phyloP scores from a whole-genome alignment of 2,797 vertebrate species.

The Valencia hispanica region DNA sequence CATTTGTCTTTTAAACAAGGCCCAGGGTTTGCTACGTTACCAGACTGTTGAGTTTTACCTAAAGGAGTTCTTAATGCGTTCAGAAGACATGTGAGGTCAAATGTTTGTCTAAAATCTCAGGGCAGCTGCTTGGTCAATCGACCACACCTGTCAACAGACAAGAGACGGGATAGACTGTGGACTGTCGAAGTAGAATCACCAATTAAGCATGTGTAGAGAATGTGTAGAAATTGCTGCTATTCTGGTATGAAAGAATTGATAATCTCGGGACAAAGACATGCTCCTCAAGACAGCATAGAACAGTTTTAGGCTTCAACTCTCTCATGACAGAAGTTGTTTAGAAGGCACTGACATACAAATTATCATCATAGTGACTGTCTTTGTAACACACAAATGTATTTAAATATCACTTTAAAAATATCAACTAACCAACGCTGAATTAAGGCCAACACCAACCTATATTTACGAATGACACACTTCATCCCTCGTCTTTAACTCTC shows the following conservation, averaged over 20 bases:
- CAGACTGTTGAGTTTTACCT: too few relatives aligned
- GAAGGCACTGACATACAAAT: background rate
- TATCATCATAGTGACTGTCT: background rate
- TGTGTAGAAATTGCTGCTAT: too few relatives aligned
- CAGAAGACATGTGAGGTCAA: background rate
- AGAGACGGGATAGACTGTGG: too few relatives aligned
- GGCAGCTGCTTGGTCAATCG: background rate
- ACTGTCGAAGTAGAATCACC: background rate
- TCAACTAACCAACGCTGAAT: background rate
- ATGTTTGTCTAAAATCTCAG: background rate
- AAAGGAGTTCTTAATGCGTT: background rate
- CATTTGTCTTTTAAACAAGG: background rate
- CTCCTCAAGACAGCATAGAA: too few relatives aligned
- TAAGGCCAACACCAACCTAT: background rate
- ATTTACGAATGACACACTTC: background rate
- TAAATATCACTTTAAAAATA: too few relatives aligned
- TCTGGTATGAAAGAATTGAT: too few relatives aligned
- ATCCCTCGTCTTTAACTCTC: background rate
- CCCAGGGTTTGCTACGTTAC: background rate
- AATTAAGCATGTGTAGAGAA: background rate
- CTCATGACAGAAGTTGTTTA: background rate
- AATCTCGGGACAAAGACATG: too few relatives aligned
- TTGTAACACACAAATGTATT: background rate
- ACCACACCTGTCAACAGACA: background rate
- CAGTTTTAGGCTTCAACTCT: background rate